Percentiles rank a stretch among this genome's conserved stretches.
Conservation (phyloP, 2,888 invertebrate species). For the Altica lythri region DNA sequence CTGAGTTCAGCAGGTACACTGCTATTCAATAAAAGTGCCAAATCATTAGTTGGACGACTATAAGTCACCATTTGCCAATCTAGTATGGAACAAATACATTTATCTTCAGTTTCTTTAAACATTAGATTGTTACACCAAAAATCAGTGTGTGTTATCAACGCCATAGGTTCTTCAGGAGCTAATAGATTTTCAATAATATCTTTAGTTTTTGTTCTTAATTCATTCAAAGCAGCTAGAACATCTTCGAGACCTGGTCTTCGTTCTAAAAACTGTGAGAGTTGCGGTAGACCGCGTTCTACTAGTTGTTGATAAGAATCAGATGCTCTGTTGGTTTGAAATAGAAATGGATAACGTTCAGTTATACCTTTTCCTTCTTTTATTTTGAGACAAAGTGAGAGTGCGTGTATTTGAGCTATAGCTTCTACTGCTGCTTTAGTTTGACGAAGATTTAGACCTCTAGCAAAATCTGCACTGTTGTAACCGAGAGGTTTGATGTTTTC, state of each 20-base stretch:
- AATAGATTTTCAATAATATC: conserved; percentile 72
- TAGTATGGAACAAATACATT: conserved; percentile 69
- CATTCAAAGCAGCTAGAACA: conserved; percentile 65
- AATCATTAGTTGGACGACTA: conserved; percentile 77
- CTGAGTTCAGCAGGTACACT: conserved; percentile 74
- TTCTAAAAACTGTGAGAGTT: conserved; percentile 73
- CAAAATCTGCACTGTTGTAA: conserved; percentile 70
- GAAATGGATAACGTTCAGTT: conserved; percentile 66
- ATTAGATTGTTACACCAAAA: conserved; percentile 84
- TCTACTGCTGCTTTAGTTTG: conserved; percentile 72
- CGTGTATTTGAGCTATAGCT: conserved; percentile 75
- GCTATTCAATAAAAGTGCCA: conserved; percentile 73
- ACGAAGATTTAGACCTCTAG: conserved; percentile 67
- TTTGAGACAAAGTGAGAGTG: conserved; percentile 70
- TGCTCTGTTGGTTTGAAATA: conserved; percentile 78
- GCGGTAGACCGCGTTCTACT: conserved; percentile 77
- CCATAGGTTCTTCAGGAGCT: conserved; percentile 73
- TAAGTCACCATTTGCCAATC: conserved; percentile 88
- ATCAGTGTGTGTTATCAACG: conserved; percentile 79
- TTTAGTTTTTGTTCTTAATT: conserved; percentile 69
- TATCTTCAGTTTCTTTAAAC: conserved; percentile 62
- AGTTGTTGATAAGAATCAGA: conserved; percentile 80
- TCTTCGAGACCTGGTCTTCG: conserved; percentile 67
- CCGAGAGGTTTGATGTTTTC: conserved; percentile 73
- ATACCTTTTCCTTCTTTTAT: conserved; percentile 60